These are phyloP conservation scores for Heliornis fulica DNA, from an alignment of 2,113 vertebrate species.

Conservation along the genomic window DNA sequence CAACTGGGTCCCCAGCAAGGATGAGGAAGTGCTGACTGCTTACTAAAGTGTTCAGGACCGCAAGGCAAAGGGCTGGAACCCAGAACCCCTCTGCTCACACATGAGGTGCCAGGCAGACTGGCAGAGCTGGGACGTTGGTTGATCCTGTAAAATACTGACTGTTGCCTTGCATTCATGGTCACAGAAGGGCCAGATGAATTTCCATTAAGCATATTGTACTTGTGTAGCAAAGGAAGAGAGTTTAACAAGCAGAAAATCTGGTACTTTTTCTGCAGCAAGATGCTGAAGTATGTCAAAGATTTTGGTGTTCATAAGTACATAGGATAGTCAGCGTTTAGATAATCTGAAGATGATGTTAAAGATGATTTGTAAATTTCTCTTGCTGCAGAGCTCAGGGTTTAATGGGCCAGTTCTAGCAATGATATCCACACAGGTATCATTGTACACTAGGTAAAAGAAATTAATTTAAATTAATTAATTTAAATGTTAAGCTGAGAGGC, in stretches of 20 bases:
- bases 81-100: neutral
- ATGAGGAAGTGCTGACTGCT: neutral
- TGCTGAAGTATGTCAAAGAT: neutral
- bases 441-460: neutral
- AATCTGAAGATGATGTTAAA: neutral
- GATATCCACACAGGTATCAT: neutral
- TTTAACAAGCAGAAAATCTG: neutral
- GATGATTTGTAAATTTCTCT: neutral
- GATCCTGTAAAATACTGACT: neutral
- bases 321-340: neutral
- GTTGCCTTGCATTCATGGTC: neutral
- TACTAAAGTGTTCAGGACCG: neutral
- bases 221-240: neutral
- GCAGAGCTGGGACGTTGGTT: neutral
- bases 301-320: neutral
- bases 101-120: neutral
- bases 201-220: neutral
- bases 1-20: neutral
- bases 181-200: neutral
- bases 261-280: neutral
- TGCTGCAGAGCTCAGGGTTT: neutral
- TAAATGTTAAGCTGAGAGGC: neutral
- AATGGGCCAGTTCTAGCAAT: neutral
- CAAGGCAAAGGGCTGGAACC: neutral
- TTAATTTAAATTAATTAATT: neutral